Evolutionary conservation across 1,140 invertebrate genomes (phyloP).

Genomic region (Drosophila carrolli): DNA sequence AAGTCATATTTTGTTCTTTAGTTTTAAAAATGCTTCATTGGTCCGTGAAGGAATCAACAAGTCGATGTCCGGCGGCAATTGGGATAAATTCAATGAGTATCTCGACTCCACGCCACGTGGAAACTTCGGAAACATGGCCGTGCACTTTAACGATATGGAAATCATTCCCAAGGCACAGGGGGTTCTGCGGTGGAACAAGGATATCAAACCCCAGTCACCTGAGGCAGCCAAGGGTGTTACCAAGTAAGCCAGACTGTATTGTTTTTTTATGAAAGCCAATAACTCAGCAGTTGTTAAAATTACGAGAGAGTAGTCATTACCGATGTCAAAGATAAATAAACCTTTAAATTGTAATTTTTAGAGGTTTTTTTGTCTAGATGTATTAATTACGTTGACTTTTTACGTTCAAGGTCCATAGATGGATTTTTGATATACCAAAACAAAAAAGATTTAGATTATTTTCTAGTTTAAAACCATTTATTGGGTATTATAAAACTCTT

Average conservation of each 20-base stretch:
- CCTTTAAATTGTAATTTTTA: not conserved
- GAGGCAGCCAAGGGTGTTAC: constrained; percentile 69
- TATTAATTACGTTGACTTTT: too few species aligned
- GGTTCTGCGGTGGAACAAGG: constrained; percentile 72
- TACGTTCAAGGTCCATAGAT: too few species aligned
- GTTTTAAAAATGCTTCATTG: constrained; percentile 97
- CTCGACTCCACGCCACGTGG: constrained; percentile 94
- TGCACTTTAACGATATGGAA: constrained; percentile 94
- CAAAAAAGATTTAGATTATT: too few species aligned
- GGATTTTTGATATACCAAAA: too few species aligned
- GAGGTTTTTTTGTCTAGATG: too few species aligned
- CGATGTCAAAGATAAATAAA: not conserved
- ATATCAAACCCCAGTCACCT: constrained; percentile 25
- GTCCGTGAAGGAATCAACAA: constrained; percentile 94
- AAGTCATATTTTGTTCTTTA: constrained; percentile 67
- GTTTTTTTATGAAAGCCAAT: too few species aligned
- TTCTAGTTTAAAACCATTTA: too few species aligned
- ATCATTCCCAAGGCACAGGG: constrained; percentile 88
- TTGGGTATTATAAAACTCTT: too few species aligned
- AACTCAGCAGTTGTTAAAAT: not conserved
- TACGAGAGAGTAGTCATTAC: not conserved
- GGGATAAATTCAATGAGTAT: constrained; percentile 94
- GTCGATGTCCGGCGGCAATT: constrained; percentile 90
- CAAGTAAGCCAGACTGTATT: constrained; percentile 51
- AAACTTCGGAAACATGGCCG: constrained; percentile 95